These are phyloP conservation scores for Nothoprocta pentlandii DNA, from an alignment of 2,113 vertebrate species.

Conservation along the genomic window DNA sequence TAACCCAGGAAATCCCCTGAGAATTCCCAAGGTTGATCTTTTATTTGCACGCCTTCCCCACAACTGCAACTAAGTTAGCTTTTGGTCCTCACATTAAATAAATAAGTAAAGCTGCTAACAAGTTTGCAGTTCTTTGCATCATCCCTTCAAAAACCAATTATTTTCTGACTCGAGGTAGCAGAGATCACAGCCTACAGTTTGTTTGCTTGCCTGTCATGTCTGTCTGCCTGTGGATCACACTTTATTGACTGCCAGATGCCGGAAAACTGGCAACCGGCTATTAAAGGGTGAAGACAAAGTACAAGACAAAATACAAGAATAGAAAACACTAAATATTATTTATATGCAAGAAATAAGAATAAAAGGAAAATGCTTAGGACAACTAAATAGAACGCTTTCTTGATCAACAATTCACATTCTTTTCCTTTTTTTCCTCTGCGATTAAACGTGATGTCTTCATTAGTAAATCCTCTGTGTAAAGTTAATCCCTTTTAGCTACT, in stretches of 20 bases:
- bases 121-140: background rate
- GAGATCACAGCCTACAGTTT: background rate
- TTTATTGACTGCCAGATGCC: constrained; percentile 27
- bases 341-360: background rate
- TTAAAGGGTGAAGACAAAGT: background rate
- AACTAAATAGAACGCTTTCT: background rate
- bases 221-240: background rate
- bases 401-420: constrained; percentile 9
- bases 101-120: background rate
- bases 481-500: constrained; percentile 72
- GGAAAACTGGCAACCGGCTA: constrained; percentile 53
- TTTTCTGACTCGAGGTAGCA: background rate
- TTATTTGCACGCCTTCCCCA: background rate
- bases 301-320: background rate
- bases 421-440: background rate
- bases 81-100: background rate
- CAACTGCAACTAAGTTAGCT: background rate
- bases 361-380: background rate
- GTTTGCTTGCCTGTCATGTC: background rate
- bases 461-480: constrained; percentile 63
- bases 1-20: background rate
- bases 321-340: background rate
- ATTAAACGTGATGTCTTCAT: constrained; percentile 50
- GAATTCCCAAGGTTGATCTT: background rate
- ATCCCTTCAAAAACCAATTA: background rate